Evolutionary conservation across 2,113 vertebrate species (phyloP).

Genomic region (Psittacara wagleri): DNA sequence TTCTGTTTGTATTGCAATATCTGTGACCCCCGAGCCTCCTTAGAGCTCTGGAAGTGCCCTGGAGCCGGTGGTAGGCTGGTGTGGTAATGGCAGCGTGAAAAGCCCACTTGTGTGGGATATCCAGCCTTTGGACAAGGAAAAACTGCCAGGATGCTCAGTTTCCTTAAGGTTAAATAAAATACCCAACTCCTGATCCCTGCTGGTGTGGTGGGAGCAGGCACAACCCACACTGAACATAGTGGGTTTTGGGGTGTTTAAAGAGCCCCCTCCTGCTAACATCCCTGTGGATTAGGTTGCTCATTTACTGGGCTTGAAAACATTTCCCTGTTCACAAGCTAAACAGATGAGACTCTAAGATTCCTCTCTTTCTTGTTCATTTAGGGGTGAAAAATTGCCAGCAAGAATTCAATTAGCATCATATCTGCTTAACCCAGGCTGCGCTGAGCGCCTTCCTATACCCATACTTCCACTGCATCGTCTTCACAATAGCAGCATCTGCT

Average conservation of each 20-base stretch:
- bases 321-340: conserved; percentile 44
- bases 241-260: fast-evolving
- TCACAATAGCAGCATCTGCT: conserved; percentile 77
- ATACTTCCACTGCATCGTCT: background rate
- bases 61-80: background rate
- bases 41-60: background rate
- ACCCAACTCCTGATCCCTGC: background rate
- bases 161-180: background rate
- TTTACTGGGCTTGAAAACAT: conserved; percentile 56
- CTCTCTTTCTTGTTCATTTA: conserved; percentile 87
- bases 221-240: background rate
- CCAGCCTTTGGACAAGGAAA: background rate
- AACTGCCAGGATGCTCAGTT: fast-evolving
- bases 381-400: conserved; percentile 80
- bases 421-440: conserved; percentile 35
- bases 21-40: background rate
- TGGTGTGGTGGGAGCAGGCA: background rate
- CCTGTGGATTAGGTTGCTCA: conserved; percentile 63
- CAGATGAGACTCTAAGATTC: conserved; percentile 71
- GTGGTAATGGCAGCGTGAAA: fast-evolving
- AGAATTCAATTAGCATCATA: conserved; percentile 85
- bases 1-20: background rate
- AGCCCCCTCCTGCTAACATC: background rate
- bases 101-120: fast-evolving
- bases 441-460: conserved; percentile 51